Evolutionary conservation across 64 coral and sea anemone species (phyloP).

Genomic region (Exaiptasia diaphana): DNA sequence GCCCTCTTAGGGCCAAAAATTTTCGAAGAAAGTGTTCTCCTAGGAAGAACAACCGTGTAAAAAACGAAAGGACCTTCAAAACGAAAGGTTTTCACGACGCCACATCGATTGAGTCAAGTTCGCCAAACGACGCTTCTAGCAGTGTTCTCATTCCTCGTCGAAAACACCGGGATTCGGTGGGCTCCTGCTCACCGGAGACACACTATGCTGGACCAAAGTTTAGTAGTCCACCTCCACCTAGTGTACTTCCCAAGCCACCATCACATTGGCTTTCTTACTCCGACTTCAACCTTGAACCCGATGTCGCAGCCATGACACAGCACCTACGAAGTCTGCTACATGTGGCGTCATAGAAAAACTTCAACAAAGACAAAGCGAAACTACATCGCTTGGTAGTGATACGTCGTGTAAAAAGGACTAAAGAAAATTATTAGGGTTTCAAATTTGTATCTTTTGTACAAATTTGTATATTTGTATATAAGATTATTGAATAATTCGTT

Average conservation of each 20-base stretch:
- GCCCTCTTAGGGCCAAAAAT: background rate
- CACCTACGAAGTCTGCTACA: constrained; percentile 74
- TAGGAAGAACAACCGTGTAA: constrained; percentile 12
- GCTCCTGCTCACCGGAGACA: constrained; percentile 35
- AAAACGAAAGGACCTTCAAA: constrained; percentile 16
- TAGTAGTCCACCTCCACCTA: constrained; percentile 78
- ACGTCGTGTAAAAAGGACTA: constrained; percentile 53
- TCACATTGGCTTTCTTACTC: constrained; percentile 81
- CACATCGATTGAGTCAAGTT: background rate
- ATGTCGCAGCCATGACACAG: constrained; percentile 75
- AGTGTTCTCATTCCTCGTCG: constrained; percentile 56
- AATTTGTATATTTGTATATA: constrained; percentile 99
- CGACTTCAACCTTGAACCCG: constrained; percentile 30
- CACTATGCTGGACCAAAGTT: constrained; percentile 87
- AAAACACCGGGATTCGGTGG: constrained; percentile 7
- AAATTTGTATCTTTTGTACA: constrained; percentile 96
- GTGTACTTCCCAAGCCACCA: constrained; percentile 80
- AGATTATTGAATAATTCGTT: constrained; percentile 33
- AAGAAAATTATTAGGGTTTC: constrained; percentile 20
- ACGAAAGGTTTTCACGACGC: constrained; percentile 20
- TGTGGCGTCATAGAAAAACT: constrained; percentile 60
- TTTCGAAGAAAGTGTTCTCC: background rate
- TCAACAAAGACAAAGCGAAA: background rate
- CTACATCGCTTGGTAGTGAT: background rate
- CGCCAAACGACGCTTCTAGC: background rate